Evolutionary conservation across 1,140 invertebrate species (phyloP).

Genomic region (Bradynema listronoti): DNA sequence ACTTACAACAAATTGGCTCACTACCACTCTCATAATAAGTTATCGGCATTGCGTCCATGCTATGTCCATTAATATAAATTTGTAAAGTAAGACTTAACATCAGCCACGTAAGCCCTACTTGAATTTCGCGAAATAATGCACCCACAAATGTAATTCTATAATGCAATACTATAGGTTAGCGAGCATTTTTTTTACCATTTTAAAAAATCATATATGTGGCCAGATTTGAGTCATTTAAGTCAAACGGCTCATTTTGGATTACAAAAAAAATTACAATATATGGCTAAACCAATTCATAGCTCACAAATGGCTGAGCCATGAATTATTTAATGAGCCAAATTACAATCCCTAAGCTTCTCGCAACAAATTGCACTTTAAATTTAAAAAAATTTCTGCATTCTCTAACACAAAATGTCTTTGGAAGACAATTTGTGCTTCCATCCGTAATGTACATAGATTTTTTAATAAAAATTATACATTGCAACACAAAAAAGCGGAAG

Average conservation of each 20-base stretch:
- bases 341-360: too few relatives aligned
- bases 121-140: not conserved
- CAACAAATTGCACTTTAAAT: too few relatives aligned
- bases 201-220: not conserved
- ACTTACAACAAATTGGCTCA: slow-evolving; percentile 3
- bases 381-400: too few relatives aligned
- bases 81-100: not conserved
- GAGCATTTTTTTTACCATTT: not conserved
- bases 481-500: too few relatives aligned
- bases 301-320: not conserved
- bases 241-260: too few relatives aligned
- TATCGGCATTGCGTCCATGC: not conserved
- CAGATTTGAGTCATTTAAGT: too few relatives aligned
- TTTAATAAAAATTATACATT: too few relatives aligned
- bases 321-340: not conserved
- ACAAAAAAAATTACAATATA: slow-evolving; percentile 7
- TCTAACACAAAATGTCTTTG: too few relatives aligned
- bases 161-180: not conserved
- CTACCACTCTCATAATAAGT: slow-evolving; percentile 1
- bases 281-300: not conserved
- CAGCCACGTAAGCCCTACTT: not conserved
- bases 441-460: too few relatives aligned
- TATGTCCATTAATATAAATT: not conserved
- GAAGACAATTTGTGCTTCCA: too few relatives aligned
- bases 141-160: slow-evolving; percentile 12